These are phyloP conservation scores for Trachelus stipa DNA, from an alignment of 2,888 invertebrate genomes.

Conservation along the genomic window DNA sequence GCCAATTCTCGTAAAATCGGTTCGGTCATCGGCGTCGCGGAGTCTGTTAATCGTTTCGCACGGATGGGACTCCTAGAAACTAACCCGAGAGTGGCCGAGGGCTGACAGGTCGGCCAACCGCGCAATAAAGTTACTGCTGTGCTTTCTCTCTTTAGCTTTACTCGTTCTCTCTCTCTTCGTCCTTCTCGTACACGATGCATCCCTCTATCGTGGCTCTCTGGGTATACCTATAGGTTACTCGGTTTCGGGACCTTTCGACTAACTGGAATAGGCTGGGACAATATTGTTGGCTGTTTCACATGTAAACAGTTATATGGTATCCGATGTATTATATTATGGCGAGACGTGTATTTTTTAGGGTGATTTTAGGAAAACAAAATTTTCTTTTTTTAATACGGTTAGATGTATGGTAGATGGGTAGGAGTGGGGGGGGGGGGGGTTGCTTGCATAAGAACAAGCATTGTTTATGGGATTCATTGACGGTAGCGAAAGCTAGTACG, in stretches of 20 bases:
- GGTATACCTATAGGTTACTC: background rate
- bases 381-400: too few relatives aligned
- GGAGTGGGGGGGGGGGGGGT: too few relatives aligned
- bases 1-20: slow-evolving; percentile 19
- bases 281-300: background rate
- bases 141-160: background rate
- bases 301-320: background rate
- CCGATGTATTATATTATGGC: too few relatives aligned
- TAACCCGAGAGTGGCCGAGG: slow-evolving; percentile 6
- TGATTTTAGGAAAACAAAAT: too few relatives aligned
- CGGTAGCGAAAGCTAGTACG: slow-evolving; percentile 18
- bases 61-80: slow-evolving; percentile 10
- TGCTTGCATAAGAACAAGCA: background rate
- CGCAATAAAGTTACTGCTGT: slow-evolving; percentile 12
- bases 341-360: background rate
- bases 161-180: background rate
- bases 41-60: slow-evolving; percentile 23
- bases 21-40: background rate
- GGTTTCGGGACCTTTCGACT: background rate
- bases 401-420: too few relatives aligned
- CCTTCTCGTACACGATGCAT: background rate
- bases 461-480: background rate
- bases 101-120: slow-evolving; percentile 17
- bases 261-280: background rate
- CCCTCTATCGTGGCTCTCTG: background rate